A percentile compares a stretch with the other conserved stretches of the same genome.
Conservation (phyloP, 2,888 invertebrate genomes). For the Leuctra nigra region DNA sequence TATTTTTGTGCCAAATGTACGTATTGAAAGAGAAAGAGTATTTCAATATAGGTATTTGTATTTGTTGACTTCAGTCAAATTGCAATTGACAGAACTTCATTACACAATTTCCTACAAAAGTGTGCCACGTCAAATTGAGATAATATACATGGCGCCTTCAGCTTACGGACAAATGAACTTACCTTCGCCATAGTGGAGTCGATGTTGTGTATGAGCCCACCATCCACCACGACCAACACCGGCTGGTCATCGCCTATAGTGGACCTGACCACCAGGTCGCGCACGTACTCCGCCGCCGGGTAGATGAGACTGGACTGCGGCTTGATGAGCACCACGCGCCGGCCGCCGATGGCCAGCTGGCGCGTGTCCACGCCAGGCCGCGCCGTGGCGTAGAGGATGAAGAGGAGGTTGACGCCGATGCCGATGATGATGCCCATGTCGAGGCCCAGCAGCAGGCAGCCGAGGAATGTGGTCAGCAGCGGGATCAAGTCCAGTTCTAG, state of each 20-base stretch:
- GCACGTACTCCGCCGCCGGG: conserved; percentile 73
- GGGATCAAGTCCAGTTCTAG: conserved; percentile 55
- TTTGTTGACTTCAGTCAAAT: no score
- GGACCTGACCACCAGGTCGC: conserved; percentile 41
- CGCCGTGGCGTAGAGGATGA: conserved; percentile 48
- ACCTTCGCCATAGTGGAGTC: conserved; percentile 30
- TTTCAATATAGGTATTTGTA: no score
- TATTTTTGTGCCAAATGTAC: no score
- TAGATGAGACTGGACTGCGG: conserved; percentile 68
- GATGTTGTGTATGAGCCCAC: conserved; percentile 23
- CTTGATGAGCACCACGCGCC: conserved; percentile 47
- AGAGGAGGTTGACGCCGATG: conserved; percentile 45
- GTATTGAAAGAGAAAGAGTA: no score
- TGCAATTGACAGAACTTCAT: no score
- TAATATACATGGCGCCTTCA: no score
- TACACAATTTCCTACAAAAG: no score
- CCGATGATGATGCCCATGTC: conserved; percentile 60
- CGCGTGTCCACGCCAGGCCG: conserved; percentile 40
- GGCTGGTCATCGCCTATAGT: conserved; percentile 29
- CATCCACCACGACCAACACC: conserved; percentile 30
- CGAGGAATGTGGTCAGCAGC: conserved; percentile 49
- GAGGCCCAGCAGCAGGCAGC: conserved; percentile 52
- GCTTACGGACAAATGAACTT: not conserved
- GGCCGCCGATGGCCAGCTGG: conserved; percentile 33
- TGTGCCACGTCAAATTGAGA: no score